Conservation (phyloP, 2,113 vertebrate genomes). For the Micronycteris hirsuta region DNA sequence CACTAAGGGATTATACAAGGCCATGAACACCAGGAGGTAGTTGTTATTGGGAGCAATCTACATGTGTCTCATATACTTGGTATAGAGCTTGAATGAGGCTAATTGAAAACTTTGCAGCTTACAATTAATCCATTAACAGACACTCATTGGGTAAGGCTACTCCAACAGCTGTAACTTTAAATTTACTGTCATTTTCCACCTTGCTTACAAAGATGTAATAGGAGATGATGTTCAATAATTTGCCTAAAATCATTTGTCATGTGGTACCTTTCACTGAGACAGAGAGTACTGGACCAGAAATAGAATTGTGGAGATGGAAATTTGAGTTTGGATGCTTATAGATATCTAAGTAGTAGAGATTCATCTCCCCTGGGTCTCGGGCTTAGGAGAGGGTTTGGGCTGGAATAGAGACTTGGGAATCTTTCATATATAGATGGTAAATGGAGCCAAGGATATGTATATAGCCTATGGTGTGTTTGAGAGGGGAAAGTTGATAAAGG, state of each 20-base stretch:
- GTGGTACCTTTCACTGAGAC: not conserved
- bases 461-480: not conserved
- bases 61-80: not conserved
- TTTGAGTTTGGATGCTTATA: conserved; percentile 2
- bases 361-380: not conserved
- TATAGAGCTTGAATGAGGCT: not conserved
- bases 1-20: not conserved
- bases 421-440: not conserved
- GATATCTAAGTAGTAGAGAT: not conserved
- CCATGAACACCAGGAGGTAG: not conserved
- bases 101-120: not conserved
- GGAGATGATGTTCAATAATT: not conserved
- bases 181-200: not conserved
- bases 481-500: not conserved
- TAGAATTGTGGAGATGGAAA: not conserved
- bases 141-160: not conserved
- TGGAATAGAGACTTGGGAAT: conserved; percentile 18
- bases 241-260: not conserved
- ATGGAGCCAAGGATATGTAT: not conserved
- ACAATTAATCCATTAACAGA: not conserved
- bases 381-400: not conserved
- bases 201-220: not conserved
- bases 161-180: not conserved
- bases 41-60: not conserved
- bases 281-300: not conserved